These are phyloP conservation scores for Macheiramphus alcinus DNA, from an alignment of 2,113 vertebrate genomes.

Conservation along the genomic window DNA sequence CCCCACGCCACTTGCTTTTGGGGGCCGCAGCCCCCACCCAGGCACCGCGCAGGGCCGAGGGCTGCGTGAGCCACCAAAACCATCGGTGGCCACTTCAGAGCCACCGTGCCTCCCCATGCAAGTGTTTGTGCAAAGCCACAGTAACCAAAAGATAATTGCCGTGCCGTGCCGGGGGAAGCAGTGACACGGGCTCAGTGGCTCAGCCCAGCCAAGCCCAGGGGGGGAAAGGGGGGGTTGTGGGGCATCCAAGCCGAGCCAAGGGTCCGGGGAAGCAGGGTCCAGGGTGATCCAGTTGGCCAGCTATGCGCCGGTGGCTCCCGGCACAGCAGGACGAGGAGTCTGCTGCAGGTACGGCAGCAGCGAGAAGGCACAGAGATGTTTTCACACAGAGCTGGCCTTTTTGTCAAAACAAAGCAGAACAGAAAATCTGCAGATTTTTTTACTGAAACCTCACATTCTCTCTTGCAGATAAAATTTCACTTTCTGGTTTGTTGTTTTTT, in stretches of 20 bases:
- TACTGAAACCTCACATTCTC: not conserved
- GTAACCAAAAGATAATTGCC: not conserved
- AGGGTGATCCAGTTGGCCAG: no score
- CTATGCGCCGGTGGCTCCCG: fast-evolving
- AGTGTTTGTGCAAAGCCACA: not conserved
- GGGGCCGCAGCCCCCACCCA: no score
- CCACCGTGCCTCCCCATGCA: not conserved
- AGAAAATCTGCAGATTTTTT: not conserved
- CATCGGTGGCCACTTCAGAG: not conserved
- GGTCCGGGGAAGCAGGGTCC: not conserved
- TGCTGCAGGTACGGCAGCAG: not conserved
- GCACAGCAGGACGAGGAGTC: not conserved
- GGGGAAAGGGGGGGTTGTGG: fast-evolving
- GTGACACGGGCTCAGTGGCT: fast-evolving
- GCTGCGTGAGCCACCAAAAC: not conserved
- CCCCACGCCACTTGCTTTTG: not conserved
- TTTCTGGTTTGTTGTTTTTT: conserved; percentile 11
- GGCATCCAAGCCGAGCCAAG: fast-evolving
- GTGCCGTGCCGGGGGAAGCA: not conserved
- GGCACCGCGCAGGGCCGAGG: no score
- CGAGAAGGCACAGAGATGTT: not conserved
- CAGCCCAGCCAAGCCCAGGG: not conserved
- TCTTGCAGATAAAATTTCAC: not conserved
- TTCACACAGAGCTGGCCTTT: not conserved
- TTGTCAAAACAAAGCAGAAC: not conserved